Conservation (phyloP, 2,888 invertebrate genomes). For the Xestobium rufovillosum region DNA sequence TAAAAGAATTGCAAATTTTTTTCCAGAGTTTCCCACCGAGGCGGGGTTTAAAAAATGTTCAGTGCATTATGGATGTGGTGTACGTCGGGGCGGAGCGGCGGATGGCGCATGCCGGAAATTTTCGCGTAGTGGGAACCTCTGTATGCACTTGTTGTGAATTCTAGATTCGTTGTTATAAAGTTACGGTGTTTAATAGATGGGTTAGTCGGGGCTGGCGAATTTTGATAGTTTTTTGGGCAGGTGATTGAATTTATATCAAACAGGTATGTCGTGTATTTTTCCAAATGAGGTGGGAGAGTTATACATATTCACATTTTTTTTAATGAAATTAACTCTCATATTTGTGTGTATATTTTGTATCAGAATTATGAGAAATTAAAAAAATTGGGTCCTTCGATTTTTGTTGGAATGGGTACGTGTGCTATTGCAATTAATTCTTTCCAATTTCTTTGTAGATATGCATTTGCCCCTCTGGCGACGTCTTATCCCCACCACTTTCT, state of each 20-base stretch:
- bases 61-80: constrained; percentile 36
- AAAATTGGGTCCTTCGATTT: too few relatives aligned
- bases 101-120: constrained; percentile 39
- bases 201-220: too few relatives aligned
- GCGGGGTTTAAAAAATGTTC: constrained; percentile 41
- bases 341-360: too few relatives aligned
- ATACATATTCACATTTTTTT: too few relatives aligned
- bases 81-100: constrained; percentile 34
- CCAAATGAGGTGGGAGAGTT: too few relatives aligned
- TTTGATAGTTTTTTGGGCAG: too few relatives aligned
- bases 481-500: constrained; percentile 36
- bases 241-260: too few relatives aligned
- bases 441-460: constrained; percentile 30
- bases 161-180: constrained; percentile 12
- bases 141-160: constrained; percentile 17
- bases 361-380: too few relatives aligned
- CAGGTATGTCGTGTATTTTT: too few relatives aligned
- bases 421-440: constrained; percentile 22
- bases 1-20: constrained; percentile 35
- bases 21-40: constrained; percentile 34
- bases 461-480: constrained; percentile 31
- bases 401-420: too few relatives aligned
- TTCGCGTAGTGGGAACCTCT: constrained; percentile 28
- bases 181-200: too few relatives aligned
- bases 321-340: too few relatives aligned